Evolutionary conservation across 2,888 invertebrate genomes (phyloP).

Genomic region (Gordius sp.): DNA sequence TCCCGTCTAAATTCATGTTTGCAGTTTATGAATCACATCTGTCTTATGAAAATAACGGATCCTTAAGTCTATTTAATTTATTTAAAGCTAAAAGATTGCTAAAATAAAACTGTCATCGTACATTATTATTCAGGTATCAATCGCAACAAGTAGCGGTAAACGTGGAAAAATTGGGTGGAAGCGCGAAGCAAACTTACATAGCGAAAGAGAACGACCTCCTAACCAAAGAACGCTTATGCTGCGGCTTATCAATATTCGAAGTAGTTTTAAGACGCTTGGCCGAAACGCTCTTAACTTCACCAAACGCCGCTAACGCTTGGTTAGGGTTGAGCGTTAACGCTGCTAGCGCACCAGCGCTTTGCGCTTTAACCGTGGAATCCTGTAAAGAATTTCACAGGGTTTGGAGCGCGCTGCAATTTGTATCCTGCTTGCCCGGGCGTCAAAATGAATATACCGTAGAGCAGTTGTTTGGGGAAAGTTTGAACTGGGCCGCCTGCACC

Average conservation of each 20-base stretch:
- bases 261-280: constrained; percentile 63
- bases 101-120: no score
- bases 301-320: constrained; percentile 55
- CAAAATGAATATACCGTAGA: constrained; percentile 58
- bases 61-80: no score
- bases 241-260: constrained; percentile 83
- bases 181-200: constrained; percentile 59
- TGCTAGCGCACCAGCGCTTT: constrained; percentile 27
- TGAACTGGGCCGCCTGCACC: constrained; percentile 93
- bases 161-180: no score
- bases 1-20: no score
- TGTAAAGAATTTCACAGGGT: constrained; percentile 81
- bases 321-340: constrained; percentile 53
- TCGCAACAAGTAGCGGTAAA: no score
- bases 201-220: constrained; percentile 77
- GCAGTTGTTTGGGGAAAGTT: constrained; percentile 83
- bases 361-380: constrained; percentile 80
- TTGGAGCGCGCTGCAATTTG: constrained; percentile 92
- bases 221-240: constrained; percentile 81
- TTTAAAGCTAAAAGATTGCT: no score
- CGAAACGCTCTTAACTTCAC: constrained; percentile 11
- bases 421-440: constrained; percentile 81
- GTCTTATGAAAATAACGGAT: no score
- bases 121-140: no score
- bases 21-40: no score